Percentiles rank a stretch among this genome's conserved stretches.
These are phyloP conservation scores for Deroplatys truncata DNA, from an alignment of 2,888 invertebrate species.

Conservation along the genomic window DNA sequence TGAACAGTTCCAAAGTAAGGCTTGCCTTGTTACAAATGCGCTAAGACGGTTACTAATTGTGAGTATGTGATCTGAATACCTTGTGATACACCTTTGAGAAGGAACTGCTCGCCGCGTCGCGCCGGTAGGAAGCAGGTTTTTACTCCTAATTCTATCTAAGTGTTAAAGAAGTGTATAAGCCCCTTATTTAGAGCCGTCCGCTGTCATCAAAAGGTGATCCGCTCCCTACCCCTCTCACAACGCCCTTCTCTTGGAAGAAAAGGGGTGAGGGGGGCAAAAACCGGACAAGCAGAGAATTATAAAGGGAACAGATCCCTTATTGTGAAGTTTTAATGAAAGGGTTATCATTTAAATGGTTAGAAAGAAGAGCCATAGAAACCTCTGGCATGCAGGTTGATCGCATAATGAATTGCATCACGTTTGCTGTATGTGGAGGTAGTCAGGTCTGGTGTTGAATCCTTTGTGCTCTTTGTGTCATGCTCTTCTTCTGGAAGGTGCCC, in stretches of 20 bases:
- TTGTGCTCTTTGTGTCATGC: neutral
- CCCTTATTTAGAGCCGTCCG: neutral
- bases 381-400: neutral
- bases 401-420: neutral
- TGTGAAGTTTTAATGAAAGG: slow-evolving; percentile 11
- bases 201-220: neutral
- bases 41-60: too few relatives aligned
- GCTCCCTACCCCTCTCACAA: neutral
- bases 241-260: neutral
- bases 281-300: neutral
- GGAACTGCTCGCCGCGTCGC: too few relatives aligned
- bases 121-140: neutral
- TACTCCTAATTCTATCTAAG: neutral
- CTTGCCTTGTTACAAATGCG: too few relatives aligned
- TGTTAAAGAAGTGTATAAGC: slow-evolving; percentile 7
- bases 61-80: too few relatives aligned
- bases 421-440: neutral
- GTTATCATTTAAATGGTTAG: slow-evolving; percentile 3
- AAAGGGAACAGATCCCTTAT: neutral
- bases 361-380: neutral
- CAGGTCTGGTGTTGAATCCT: neutral
- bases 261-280: neutral
- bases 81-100: neutral
- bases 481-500: neutral
- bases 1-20: too few relatives aligned